Evolutionary conservation across 2,888 invertebrate genomes (phyloP), one percentile per base, ranked within the genome.

Genomic region (Athrips mouffetella): DNA sequence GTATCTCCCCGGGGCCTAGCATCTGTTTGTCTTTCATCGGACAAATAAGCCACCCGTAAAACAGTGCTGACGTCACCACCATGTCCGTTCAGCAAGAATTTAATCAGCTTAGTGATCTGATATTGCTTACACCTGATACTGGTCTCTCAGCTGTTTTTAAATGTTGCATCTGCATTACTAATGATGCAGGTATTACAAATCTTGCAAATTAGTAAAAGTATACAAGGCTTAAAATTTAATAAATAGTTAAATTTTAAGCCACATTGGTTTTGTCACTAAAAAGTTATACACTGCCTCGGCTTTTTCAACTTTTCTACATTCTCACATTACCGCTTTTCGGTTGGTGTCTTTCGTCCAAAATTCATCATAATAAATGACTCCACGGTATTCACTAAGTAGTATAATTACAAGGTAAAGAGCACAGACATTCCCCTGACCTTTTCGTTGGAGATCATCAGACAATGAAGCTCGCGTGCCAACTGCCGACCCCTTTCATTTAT

Each of bases 21-120:
- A 85, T 85, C 86, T 83, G 83, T 84, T 83, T 80, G 80, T 78
- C 73, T 78, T n/a, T 33, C 25, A 23, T 45, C 63, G 62, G 71
- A 77, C 71, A 69, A 77, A 76, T 74, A 77, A 57, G 75, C 87
- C 87, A 85, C 87, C 86, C 85, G 76, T 75, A 69, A 55, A 59
- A 76, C 70, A 75, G 67, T 49, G 31, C 25, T 33, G 37, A 37
- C 37, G 37, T 37, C 37, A 37, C 21, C 7, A 37, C 37, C 5
- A 16, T 18, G 37, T n/a, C 20, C 11, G 21, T 37, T 37, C 37
- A 37, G 37, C 37, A 21, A 37, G 21, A 37, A 37, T 37, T 37
- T 37, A 37, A 37, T 37, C 37, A 37, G 18, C 18, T 10, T 37
- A 21, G 37, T 11, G 37, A 37, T 37, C 37, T 21, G 37, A 37